Base-by-base conservation (phyloP, 2,113 vertebrate genomes). In the Leptocoma aspasia region DNA sequence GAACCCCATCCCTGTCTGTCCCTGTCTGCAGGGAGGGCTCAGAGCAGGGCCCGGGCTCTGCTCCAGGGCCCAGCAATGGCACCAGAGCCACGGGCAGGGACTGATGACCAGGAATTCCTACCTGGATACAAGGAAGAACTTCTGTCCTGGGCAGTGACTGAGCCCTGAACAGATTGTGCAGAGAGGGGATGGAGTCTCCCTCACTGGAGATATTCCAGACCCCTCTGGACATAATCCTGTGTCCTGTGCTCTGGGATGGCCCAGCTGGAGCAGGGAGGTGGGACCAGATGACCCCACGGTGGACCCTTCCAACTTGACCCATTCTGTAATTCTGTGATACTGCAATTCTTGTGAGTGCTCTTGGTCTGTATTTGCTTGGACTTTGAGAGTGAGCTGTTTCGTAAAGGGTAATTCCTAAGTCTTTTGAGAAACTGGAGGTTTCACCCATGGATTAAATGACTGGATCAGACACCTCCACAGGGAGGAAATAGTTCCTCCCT, bases 271-370 rank as follows among this genome's bases (percentile, higher is more conserved):
- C 2, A 59, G 44, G 18, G 15, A 52, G 2, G 13, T 44, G 7
- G 24, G 4, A 23, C 2, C 8, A 49, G 13, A 16, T 66, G 3
- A 20, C 0, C 2, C 9, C 23, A 14, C 23, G 50, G 33, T 0
- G 8, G 3, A n/a, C 2, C 3, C 23, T 66, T 21, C 37, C 28
- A 59, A 3, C 1, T 15, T 66, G 5, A 15, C 6, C 2, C 14
- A 15, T 16, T 23, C 28, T 45, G 12, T 3, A 8, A 19, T 87
- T 79, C 10, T 66, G 20, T 45, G 23, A 30, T 7, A 27, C 18
- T 10, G 14, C 2, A 6, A 26, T 44, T 64, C 12, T 68, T 0
- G 1, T 68, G 16, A 47, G 6, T n/a, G 18, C 1, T 50, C 6
- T 54, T 50, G 10, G 10, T 49, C 24, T 45, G 15, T 1, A 1